A percentile compares a stretch with the other conserved stretches of the same genome.
phyloP scores from a whole-genome alignment of 2,888 invertebrate species.

The Salticus scenicus region DNA sequence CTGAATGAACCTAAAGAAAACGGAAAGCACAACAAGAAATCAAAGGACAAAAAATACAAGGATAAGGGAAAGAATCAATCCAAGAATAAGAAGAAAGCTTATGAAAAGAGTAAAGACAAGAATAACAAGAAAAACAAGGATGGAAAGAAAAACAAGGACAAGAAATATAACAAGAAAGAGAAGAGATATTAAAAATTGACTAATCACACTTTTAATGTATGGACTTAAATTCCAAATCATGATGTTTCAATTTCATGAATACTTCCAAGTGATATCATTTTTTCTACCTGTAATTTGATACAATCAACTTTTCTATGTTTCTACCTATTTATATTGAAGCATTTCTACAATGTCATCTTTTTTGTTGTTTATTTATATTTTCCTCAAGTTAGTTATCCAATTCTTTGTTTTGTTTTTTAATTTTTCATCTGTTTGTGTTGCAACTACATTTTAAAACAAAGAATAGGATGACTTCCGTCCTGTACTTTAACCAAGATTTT shows the following conservation, averaged over 20 bases:
- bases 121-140: slow-evolving; percentile 39
- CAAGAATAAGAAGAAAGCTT: slow-evolving; percentile 44
- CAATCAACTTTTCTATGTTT: neutral
- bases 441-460: neutral
- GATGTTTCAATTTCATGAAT: neutral
- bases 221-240: neutral
- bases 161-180: slow-evolving; percentile 40
- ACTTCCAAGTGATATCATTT: neutral
- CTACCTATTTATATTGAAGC: neutral
- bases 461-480: slow-evolving; percentile 8
- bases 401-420: neutral
- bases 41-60: slow-evolving; percentile 2
- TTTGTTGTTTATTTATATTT: neutral
- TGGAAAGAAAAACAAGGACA: slow-evolving; percentile 44
- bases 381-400: neutral
- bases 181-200: slow-evolving; percentile 25
- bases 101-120: slow-evolving; percentile 34
- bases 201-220: neutral
- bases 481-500: slow-evolving; percentile 5
- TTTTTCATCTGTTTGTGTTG: too few relatives aligned
- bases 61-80: slow-evolving; percentile 39
- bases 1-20: slow-evolving; percentile 22
- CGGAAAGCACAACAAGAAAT: slow-evolving; percentile 17
- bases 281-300: neutral
- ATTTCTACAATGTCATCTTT: neutral